Conservation (phyloP, 2,797 vertebrate species). For the Acanthopagrus latus region DNA sequence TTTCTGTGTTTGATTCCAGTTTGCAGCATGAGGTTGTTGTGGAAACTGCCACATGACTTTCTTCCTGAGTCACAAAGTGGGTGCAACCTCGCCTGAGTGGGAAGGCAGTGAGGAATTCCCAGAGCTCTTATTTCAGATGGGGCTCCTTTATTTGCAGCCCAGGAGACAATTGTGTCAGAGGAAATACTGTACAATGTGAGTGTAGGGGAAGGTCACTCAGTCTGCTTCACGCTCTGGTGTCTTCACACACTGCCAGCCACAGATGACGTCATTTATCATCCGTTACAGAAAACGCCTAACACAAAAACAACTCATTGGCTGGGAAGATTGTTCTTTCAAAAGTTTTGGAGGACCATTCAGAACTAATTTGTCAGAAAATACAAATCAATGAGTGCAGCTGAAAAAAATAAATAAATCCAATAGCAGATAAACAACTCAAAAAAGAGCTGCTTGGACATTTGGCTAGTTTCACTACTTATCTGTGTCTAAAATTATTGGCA, state of each 20-base stretch:
- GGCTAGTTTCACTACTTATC: slow-evolving; percentile 23
- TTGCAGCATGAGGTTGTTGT: slow-evolving; percentile 62
- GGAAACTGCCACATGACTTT: slow-evolving; percentile 61
- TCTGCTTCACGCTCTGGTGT: slow-evolving; percentile 65
- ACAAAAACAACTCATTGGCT: slow-evolving; percentile 23
- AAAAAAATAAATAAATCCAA: slow-evolving; percentile 1
- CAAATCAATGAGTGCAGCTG: not conserved
- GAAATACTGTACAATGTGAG: slow-evolving; percentile 68
- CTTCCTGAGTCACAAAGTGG: slow-evolving; percentile 51
- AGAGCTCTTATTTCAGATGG: slow-evolving; percentile 70
- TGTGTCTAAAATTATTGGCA: slow-evolving; percentile 38
- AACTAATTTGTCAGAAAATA: not conserved
- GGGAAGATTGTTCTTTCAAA: not conserved
- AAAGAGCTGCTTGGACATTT: slow-evolving; percentile 13
- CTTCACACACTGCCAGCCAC: slow-evolving; percentile 47
- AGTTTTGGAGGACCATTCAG: not conserved
- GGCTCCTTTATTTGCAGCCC: slow-evolving; percentile 69
- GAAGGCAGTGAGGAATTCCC: slow-evolving; percentile 69
- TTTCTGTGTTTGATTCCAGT: slow-evolving; percentile 52
- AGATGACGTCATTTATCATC: slow-evolving; percentile 55
- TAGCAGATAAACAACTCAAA: slow-evolving; percentile 1
- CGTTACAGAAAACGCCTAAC: slow-evolving; percentile 27
- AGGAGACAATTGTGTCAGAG: slow-evolving; percentile 47
- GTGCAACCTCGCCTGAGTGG: slow-evolving; percentile 44
- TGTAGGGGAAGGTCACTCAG: slow-evolving; percentile 74